A percentile compares a stretch with the other conserved stretches of the same genome.
Conservation (phyloP, 2,797 vertebrate genomes). For the Myotis daubentonii region DNA sequence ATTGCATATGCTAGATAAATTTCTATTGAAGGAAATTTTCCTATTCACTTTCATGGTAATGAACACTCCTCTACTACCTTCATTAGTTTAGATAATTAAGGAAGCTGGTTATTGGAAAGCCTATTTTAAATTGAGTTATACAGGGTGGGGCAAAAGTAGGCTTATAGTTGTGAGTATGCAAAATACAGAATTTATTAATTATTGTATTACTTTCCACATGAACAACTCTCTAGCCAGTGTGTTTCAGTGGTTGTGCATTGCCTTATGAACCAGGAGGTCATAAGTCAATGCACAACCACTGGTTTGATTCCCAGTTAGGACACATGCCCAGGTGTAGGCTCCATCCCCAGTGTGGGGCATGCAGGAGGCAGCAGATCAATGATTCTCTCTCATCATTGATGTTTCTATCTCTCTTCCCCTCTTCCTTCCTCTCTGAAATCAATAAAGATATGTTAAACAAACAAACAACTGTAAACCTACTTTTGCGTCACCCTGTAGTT, state of each 20-base stretch:
- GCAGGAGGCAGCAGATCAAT: too few relatives aligned
- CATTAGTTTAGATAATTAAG: slow-evolving; percentile 23
- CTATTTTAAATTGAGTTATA: neutral
- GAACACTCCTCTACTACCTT: neutral
- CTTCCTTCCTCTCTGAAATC: too few relatives aligned
- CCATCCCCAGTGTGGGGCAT: too few relatives aligned
- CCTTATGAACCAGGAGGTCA: too few relatives aligned
- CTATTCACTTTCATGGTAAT: neutral
- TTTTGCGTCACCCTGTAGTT: neutral
- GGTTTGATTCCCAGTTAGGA: too few relatives aligned
- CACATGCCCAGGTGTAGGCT: too few relatives aligned
- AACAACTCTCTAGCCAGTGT: neutral
- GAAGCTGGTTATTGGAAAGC: neutral
- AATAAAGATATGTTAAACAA: too few relatives aligned
- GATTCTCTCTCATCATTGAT: too few relatives aligned
- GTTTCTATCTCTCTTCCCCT: too few relatives aligned
- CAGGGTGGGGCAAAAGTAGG: neutral
- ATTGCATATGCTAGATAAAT: neutral
- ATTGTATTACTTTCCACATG: neutral
- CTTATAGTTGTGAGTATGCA: neutral
- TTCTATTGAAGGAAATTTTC: slow-evolving; percentile 6
- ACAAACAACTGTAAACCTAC: neutral
- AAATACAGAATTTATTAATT: neutral
- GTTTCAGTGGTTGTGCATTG: too few relatives aligned
- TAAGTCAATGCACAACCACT: too few relatives aligned